phyloP scores from a whole-genome alignment of 2,113 vertebrate species.

The Leptocoma aspasia region DNA sequence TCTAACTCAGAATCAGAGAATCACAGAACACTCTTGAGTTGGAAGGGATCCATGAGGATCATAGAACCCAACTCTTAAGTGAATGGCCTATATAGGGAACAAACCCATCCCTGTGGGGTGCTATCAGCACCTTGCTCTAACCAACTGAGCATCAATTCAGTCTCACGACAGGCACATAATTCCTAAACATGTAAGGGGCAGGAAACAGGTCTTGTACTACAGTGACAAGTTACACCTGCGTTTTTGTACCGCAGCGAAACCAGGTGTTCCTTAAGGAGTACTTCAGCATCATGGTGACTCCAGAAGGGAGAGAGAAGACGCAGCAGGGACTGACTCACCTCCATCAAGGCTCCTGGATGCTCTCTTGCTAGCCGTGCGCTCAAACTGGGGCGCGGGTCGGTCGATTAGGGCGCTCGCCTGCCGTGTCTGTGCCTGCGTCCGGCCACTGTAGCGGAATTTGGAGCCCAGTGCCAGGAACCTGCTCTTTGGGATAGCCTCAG shows the following conservation, averaged over 20 bases:
- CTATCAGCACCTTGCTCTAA: background rate
- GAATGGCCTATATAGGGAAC: background rate
- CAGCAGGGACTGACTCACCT: constrained; percentile 72
- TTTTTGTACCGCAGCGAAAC: background rate
- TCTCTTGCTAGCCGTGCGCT: constrained; percentile 92
- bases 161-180: background rate
- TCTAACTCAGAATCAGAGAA: background rate
- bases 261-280: background rate
- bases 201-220: background rate
- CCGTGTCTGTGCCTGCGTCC: constrained; percentile 93
- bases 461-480: constrained; percentile 92
- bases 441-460: constrained; percentile 96
- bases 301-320: rapidly evolving
- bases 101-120: background rate
- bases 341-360: constrained; percentile 93
- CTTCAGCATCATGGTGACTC: background rate
- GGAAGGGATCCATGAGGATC: background rate
- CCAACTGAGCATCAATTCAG: background rate
- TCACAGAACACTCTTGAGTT: background rate
- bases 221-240: rapidly evolving
- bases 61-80: background rate
- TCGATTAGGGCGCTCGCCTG: constrained; percentile 96
- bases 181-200: background rate
- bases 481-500: constrained; percentile 91
- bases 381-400: constrained; percentile 90